These are phyloP conservation scores for Cherax destructor DNA, from an alignment of 1,140 invertebrate genomes.

Conservation along the genomic window DNA sequence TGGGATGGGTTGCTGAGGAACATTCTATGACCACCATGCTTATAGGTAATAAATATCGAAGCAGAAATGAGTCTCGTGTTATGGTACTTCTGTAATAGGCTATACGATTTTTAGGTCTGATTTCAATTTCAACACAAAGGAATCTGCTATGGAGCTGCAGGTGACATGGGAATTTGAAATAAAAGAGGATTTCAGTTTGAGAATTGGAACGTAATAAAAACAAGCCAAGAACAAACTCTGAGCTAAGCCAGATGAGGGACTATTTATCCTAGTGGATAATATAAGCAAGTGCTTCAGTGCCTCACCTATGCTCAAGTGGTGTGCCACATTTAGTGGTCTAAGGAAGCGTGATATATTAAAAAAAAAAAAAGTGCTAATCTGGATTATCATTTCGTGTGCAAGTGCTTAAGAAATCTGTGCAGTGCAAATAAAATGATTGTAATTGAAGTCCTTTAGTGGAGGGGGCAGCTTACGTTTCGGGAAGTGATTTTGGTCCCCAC, in stretches of 20 bases:
- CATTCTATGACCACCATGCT: background rate
- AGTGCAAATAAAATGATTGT: constrained; percentile 22
- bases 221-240: background rate
- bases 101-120: background rate
- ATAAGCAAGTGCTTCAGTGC: background rate
- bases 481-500: background rate
- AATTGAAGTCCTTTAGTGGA: background rate
- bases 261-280: background rate
- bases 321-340: background rate
- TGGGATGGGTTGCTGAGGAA: background rate
- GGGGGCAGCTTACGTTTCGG: constrained; percentile 21
- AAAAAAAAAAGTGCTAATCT: background rate
- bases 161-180: background rate
- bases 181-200: background rate
- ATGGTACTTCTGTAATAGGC: no score
- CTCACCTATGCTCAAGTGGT: background rate
- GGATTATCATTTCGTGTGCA: constrained; percentile 6
- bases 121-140: background rate
- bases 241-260: background rate
- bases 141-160: background rate
- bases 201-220: constrained; percentile 2
- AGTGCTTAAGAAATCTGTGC: constrained; percentile 10
- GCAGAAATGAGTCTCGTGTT: background rate
- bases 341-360: background rate
- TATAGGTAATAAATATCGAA: background rate